phyloP scores from a whole-genome alignment of 2,888 invertebrate genomes.

The Pharmacophagus antenor region DNA sequence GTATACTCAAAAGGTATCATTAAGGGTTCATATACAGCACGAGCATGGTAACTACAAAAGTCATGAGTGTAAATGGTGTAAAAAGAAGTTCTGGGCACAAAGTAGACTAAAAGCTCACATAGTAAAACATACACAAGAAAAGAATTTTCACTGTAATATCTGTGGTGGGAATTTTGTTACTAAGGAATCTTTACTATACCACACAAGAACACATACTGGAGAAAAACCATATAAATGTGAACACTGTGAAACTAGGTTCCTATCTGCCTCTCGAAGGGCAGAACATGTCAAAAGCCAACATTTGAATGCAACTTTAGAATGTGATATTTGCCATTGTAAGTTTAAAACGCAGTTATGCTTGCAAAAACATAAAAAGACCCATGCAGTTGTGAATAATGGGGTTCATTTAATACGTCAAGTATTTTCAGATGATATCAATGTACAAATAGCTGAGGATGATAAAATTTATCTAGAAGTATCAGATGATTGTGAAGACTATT shows the following conservation, averaged over 20 bases:
- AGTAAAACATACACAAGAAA: constrained; percentile 66
- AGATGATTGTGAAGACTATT: constrained; percentile 38
- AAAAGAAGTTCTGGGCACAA: constrained; percentile 65
- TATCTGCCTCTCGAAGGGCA: constrained; percentile 60
- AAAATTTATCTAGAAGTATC: constrained; percentile 39
- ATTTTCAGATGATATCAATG: constrained; percentile 17
- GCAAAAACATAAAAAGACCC: constrained; percentile 50
- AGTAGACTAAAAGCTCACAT: constrained; percentile 65
- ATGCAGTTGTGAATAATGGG: constrained; percentile 33
- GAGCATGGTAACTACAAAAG: constrained; percentile 65
- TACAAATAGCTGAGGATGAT: constrained; percentile 35
- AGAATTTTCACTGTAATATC: constrained; percentile 54
- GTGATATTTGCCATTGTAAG: constrained; percentile 54
- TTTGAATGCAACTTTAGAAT: constrained; percentile 46
- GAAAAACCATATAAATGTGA: constrained; percentile 64
- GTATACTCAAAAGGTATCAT: constrained; percentile 64
- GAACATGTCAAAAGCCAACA: constrained; percentile 61
- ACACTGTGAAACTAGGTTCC: constrained; percentile 53
- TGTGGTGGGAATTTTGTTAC: constrained; percentile 64
- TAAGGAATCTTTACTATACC: constrained; percentile 64
- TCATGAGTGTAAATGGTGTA: constrained; percentile 65
- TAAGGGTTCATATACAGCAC: constrained; percentile 67
- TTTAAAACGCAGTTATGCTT: constrained; percentile 51
- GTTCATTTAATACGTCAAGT: constrained; percentile 20
- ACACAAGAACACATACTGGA: constrained; percentile 67